These are phyloP conservation scores for Crocidura indochinensis DNA, from an alignment of 2,797 vertebrate genomes.

Conservation along the genomic window DNA sequence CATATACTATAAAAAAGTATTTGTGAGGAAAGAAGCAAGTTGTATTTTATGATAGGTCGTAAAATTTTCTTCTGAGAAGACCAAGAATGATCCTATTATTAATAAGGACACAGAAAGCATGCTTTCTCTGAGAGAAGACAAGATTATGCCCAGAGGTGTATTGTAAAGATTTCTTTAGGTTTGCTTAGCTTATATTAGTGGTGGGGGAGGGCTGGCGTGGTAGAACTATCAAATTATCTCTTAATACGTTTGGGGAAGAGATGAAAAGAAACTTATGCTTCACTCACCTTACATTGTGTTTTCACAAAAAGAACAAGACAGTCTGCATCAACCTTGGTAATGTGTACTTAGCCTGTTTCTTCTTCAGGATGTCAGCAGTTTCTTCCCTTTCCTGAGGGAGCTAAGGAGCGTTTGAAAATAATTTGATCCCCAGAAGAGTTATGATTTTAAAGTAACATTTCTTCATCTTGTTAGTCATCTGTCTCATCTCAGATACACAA, in stretches of 20 bases:
- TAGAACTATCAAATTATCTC: not conserved
- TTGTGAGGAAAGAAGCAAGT: not conserved
- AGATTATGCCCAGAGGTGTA: not conserved
- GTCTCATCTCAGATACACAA: constrained; percentile 25
- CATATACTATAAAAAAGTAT: not conserved
- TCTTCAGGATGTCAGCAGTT: constrained; percentile 65
- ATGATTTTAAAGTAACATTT: constrained; percentile 62
- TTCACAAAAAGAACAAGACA: not conserved
- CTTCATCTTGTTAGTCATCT: constrained; percentile 52
- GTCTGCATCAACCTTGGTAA: not conserved
- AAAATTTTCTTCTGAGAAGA: constrained; percentile 1
- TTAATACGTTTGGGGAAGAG: constrained; percentile 20
- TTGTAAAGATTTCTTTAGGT: constrained; percentile 50
- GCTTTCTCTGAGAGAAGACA: not conserved
- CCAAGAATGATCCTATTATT: not conserved
- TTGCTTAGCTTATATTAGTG: not conserved
- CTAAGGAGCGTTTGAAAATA: constrained; percentile 53
- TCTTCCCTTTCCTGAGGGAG: constrained; percentile 66
- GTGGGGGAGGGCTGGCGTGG: not conserved
- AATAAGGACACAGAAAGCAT: not conserved
- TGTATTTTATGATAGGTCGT: not conserved
- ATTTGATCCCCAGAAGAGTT: constrained; percentile 45
- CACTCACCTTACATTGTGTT: not conserved
- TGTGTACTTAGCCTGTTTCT: constrained; percentile 42
- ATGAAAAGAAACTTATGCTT: not conserved